A percentile compares a stretch with the other conserved stretches of the same genome.
Evolutionary conservation across 2,888 invertebrate species (phyloP).

Genomic region (Scaptomyza flava): DNA sequence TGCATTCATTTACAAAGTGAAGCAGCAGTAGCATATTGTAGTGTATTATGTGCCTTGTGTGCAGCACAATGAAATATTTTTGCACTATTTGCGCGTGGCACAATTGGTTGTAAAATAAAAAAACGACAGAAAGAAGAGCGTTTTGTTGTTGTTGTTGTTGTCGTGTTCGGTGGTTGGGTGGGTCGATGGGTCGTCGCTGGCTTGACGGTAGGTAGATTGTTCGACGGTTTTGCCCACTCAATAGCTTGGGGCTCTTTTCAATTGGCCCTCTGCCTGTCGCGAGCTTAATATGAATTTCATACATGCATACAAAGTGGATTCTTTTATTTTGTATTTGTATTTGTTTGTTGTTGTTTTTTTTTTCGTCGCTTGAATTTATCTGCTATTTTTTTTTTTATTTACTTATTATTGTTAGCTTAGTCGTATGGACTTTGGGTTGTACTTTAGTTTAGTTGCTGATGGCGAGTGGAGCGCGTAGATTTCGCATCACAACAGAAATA

Average conservation of each 20-base stretch:
- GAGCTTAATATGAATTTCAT: conserved; percentile 75
- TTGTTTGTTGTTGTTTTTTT: conserved; percentile 52
- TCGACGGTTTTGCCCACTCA: conserved; percentile 63
- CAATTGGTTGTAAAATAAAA: conserved; percentile 60
- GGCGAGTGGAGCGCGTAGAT: conserved; percentile 73
- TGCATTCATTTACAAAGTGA: conserved; percentile 22
- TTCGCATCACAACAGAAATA: conserved; percentile 45
- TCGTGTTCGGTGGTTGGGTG: conserved; percentile 38
- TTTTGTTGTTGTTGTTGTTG: background rate
- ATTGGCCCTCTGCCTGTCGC: conserved; percentile 54
- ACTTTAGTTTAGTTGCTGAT: conserved; percentile 76
- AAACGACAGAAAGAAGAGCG: conserved; percentile 50
- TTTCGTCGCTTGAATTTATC: conserved; percentile 30
- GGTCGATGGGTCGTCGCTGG: conserved; percentile 57
- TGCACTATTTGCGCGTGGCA: conserved; percentile 57
- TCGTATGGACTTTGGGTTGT: conserved; percentile 67
- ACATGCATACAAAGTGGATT: conserved; percentile 73
- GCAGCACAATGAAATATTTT: conserved; percentile 55
- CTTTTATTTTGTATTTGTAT: conserved; percentile 51
- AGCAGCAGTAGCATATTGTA: background rate
- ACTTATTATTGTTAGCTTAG: conserved; percentile 56
- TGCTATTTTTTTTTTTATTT: conserved; percentile 17
- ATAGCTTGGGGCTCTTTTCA: conserved; percentile 72
- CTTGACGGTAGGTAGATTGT: conserved; percentile 42
- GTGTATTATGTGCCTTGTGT: conserved; percentile 23